A percentile compares a stretch with the other conserved stretches of the same genome.
Conservation (phyloP, 2,888 invertebrate genomes). For the Dione vanillae region DNA sequence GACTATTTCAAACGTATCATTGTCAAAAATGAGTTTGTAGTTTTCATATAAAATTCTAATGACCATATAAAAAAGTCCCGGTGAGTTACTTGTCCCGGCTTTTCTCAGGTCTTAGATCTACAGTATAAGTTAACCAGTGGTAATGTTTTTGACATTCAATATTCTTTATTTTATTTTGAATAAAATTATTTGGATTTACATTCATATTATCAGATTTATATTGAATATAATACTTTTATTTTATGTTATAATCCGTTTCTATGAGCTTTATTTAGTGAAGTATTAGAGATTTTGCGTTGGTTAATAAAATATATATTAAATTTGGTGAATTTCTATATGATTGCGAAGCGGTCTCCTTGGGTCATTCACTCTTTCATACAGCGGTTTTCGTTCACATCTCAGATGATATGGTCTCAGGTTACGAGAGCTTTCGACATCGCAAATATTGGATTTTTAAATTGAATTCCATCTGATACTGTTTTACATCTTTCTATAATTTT, state of each 20-base stretch:
- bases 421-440: conserved; percentile 39
- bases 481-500: conserved; percentile 6
- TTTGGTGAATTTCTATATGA: conserved; percentile 8
- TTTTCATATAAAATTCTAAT: too few relatives aligned
- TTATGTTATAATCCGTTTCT: not conserved
- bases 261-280: too few relatives aligned
- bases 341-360: conserved; percentile 15
- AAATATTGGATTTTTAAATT: conserved; percentile 45
- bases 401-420: conserved; percentile 39
- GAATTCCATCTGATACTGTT: conserved; percentile 31
- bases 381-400: conserved; percentile 43
- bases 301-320: conserved; percentile 19
- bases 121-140: too few relatives aligned
- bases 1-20: too few relatives aligned
- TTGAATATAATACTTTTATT: not conserved
- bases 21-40: too few relatives aligned
- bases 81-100: too few relatives aligned
- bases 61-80: too few relatives aligned
- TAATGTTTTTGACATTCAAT: too few relatives aligned
- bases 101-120: too few relatives aligned
- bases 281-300: not conserved
- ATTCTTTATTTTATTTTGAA: too few relatives aligned
- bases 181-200: too few relatives aligned
- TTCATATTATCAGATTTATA: too few relatives aligned
- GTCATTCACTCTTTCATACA: conserved; percentile 28